These are phyloP conservation scores for Anseranas semipalmata DNA, from an alignment of 2,113 vertebrate species.

Conservation along the genomic window DNA sequence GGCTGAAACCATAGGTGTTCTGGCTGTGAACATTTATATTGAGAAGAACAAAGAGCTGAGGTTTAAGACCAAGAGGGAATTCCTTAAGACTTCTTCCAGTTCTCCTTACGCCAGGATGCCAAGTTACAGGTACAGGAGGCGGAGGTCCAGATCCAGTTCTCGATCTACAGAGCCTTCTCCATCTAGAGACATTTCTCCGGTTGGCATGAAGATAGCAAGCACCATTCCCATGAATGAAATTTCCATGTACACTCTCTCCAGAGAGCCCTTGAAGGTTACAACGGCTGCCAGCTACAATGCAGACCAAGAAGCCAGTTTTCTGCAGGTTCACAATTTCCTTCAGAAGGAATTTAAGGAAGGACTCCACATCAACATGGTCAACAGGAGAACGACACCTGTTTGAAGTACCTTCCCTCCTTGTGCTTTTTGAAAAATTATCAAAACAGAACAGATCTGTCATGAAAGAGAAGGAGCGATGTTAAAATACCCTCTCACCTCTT, in stretches of 20 bases:
- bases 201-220: conserved; percentile 85
- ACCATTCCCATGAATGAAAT: conserved; percentile 91
- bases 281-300: conserved; percentile 91
- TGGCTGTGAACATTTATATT: conserved; percentile 98
- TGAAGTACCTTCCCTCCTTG: conserved; percentile 70
- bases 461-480: conserved; percentile 5
- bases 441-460: conserved; percentile 27
- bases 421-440: background rate
- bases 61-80: conserved; percentile 88
- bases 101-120: conserved; percentile 97
- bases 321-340: conserved; percentile 97
- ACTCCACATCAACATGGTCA: conserved; percentile 82
- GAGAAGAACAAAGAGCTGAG: conserved; percentile 95
- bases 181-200: conserved; percentile 88
- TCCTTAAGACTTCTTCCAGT: conserved; percentile 91
- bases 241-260: conserved; percentile 94
- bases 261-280: conserved; percentile 87
- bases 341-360: conserved; percentile 93
- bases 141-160: conserved; percentile 91
- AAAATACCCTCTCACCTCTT: conserved; percentile 66
- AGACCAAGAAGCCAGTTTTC: conserved; percentile 90
- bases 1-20: conserved; percentile 94
- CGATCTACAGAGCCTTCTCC: conserved; percentile 90
- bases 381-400: conserved; percentile 95
- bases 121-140: conserved; percentile 90